A percentile compares a stretch with the other conserved stretches of the same genome.
Conservation (phyloP, 2,113 vertebrate species). For the Scolopax mira region DNA sequence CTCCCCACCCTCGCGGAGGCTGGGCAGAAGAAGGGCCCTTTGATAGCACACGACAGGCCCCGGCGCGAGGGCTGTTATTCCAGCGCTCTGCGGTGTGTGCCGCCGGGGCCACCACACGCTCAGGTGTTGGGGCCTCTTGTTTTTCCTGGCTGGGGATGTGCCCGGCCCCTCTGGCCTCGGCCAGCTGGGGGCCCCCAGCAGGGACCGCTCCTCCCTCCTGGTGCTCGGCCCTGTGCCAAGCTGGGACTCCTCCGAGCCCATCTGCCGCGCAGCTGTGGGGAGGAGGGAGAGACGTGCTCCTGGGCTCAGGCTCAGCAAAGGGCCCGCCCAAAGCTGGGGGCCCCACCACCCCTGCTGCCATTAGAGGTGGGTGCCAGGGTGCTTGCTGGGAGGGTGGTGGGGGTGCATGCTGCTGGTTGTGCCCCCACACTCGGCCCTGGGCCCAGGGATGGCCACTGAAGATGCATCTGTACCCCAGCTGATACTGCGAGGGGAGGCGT, state of each 20-base stretch:
- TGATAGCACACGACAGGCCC: neutral
- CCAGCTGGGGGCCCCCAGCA: neutral
- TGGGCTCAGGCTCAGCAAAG: neutral
- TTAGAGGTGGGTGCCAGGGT: too few species aligned
- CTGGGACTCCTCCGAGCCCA: neutral
- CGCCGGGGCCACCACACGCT: neutral
- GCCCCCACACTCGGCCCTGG: rapidly evolving
- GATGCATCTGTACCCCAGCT: neutral
- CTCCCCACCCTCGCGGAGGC: neutral
- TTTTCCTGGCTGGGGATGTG: constrained; percentile 31
- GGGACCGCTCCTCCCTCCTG: neutral
- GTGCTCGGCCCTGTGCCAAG: neutral
- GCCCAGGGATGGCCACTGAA: neutral
- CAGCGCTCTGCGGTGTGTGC: neutral
- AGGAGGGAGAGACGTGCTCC: neutral
- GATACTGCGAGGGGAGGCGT: neutral
- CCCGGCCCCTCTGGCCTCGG: neutral
- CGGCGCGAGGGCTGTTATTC: neutral
- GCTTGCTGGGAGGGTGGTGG: neutral
- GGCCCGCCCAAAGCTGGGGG: neutral
- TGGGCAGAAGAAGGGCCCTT: constrained; percentile 40
- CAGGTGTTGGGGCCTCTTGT: neutral
- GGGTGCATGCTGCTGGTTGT: neutral
- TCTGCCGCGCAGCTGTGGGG: neutral
- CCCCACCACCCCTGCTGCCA: neutral